Evolutionary conservation across 2,888 invertebrate species (phyloP).

Genomic region (Drosophila buzzatii): DNA sequence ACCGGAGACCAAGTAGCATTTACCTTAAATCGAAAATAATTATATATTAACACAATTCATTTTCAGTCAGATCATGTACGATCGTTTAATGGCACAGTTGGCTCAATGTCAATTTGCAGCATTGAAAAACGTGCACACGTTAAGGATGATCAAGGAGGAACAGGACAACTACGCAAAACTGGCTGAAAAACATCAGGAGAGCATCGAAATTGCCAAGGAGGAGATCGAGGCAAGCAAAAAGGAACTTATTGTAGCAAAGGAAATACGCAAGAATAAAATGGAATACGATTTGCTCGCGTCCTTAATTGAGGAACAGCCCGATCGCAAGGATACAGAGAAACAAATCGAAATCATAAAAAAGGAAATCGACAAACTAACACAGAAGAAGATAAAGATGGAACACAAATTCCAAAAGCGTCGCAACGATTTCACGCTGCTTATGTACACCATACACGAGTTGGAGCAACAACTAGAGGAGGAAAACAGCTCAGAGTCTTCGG

Average conservation of each 20-base stretch:
- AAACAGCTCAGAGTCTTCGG: slow-evolving; percentile 86
- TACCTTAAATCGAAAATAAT: not conserved
- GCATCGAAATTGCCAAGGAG: slow-evolving; percentile 92
- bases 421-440: slow-evolving; percentile 95
- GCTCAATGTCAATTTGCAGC: slow-evolving; percentile 95
- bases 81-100: slow-evolving; percentile 92
- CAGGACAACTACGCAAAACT: slow-evolving; percentile 92
- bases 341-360: slow-evolving; percentile 89
- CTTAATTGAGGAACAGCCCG: slow-evolving; percentile 95
- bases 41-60: not conserved
- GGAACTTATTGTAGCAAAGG: slow-evolving; percentile 93
- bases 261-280: slow-evolving; percentile 94
- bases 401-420: slow-evolving; percentile 92
- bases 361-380: slow-evolving; percentile 90
- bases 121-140: slow-evolving; percentile 91
- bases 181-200: slow-evolving; percentile 91
- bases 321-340: slow-evolving; percentile 91
- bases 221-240: slow-evolving; percentile 93
- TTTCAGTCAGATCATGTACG: slow-evolving; percentile 89
- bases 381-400: slow-evolving; percentile 90
- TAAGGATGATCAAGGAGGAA: slow-evolving; percentile 93
- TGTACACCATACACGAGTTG: slow-evolving; percentile 94
- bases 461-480: slow-evolving; percentile 92
- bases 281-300: slow-evolving; percentile 97
- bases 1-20: slow-evolving; percentile 88